A percentile compares a stretch with the other conserved stretches of the same genome.
phyloP scores from a whole-genome alignment of 2,888 invertebrate species.

The Cephonodes hylas region DNA sequence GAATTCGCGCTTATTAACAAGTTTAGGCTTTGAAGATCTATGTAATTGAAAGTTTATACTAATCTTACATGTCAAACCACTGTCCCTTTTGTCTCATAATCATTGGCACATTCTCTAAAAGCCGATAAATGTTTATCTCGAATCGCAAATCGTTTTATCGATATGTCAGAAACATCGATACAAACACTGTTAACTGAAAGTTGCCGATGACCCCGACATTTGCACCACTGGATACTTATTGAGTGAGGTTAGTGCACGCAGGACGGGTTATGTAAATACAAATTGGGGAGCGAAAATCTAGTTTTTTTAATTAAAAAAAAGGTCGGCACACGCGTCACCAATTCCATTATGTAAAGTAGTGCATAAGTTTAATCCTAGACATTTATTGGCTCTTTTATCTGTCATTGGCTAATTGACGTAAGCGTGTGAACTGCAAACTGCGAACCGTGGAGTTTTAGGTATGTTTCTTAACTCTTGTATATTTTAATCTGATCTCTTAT shows the following conservation, averaged over 20 bases:
- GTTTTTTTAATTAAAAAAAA: background rate
- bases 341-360: background rate
- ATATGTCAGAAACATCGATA: conserved; percentile 21
- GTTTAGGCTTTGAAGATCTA: no score
- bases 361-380: no score
- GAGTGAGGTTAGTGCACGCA: background rate
- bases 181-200: background rate
- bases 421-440: no score
- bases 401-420: no score
- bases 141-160: conserved; percentile 24
- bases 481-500: no score
- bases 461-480: no score
- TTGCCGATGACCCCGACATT: background rate
- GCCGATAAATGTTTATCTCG: conserved; percentile 15
- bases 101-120: background rate
- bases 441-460: no score
- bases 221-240: background rate
- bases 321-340: background rate
- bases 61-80: background rate
- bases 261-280: background rate
- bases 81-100: background rate
- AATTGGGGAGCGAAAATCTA: background rate
- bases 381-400: no score
- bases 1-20: no score
- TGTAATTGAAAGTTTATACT: no score